Conservation (phyloP, 1,140 invertebrate genomes). For the Carposina sasakii region DNA sequence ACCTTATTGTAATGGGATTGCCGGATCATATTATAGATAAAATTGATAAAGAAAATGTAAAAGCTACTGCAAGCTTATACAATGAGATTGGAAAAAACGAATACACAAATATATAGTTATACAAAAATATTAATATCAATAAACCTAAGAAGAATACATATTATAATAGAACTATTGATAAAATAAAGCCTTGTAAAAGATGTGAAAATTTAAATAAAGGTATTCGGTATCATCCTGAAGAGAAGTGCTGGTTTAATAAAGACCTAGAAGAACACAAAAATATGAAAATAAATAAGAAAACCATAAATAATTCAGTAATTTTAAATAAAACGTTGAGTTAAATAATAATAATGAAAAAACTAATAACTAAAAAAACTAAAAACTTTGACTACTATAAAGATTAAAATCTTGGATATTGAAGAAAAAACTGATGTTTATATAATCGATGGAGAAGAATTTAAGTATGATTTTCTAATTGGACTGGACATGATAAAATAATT, state of each 20-base stretch:
- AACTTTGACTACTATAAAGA: conserved; percentile 18
- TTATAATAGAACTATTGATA: conserved; percentile 20
- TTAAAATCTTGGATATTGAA: conserved; percentile 26
- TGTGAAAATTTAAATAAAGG: conserved; percentile 34
- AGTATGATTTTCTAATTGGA: conserved; percentile 27
- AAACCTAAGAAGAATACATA: no score
- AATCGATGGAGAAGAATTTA: conserved; percentile 21
- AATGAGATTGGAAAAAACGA: conserved; percentile 23
- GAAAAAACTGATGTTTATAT: conserved; percentile 23
- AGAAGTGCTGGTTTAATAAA: conserved; percentile 29
- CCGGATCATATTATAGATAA: conserved; percentile 35
- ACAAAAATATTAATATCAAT: no score
- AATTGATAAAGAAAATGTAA: conserved; percentile 30
- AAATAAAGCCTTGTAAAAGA: conserved; percentile 28
- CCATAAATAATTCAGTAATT: no score
- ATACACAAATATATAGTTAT: conserved; percentile 13
- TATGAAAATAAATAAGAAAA: no score
- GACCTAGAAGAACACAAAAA: conserved; percentile 14
- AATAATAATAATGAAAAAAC: conserved; percentile 18
- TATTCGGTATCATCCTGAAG: conserved; percentile 30
- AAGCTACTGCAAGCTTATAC: conserved; percentile 32
- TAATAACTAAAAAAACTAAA: conserved; percentile 27
- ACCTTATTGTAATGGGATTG: conserved; percentile 36
- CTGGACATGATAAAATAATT: conserved; percentile 22
- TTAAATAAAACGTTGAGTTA: not conserved